These are phyloP conservation scores for Anableps anableps DNA, from an alignment of 2,797 vertebrate genomes.

Conservation along the genomic window DNA sequence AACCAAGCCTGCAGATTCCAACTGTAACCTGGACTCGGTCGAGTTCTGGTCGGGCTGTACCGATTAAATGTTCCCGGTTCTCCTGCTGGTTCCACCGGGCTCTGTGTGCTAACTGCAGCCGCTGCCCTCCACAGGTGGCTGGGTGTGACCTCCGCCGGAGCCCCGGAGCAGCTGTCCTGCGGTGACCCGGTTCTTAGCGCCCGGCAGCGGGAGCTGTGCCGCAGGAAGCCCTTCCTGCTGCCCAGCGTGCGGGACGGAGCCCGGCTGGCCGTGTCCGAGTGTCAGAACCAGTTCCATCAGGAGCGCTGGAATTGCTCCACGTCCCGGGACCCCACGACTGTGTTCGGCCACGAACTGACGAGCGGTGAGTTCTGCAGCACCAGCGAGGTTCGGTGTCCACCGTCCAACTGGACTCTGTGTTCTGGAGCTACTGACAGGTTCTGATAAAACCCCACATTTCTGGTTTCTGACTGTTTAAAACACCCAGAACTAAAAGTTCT, in stretches of 20 bases:
- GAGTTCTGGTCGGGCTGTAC: too few species aligned
- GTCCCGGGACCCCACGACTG: conserved; percentile 50
- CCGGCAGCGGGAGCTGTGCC: conserved; percentile 89
- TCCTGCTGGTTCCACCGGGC: background rate
- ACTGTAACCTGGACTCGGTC: background rate
- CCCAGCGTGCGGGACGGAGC: conserved; percentile 89
- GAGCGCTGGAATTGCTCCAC: conserved; percentile 95
- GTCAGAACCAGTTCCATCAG: conserved; percentile 90
- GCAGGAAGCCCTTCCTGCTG: conserved; percentile 86
- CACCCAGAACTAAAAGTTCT: background rate
- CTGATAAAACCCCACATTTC: background rate
- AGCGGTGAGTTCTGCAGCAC: conserved; percentile 83
- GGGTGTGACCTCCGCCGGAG: conserved; percentile 86
- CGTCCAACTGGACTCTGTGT: background rate
- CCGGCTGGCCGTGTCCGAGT: conserved; percentile 88
- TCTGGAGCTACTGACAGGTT: background rate
- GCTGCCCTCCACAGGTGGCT: conserved; percentile 84
- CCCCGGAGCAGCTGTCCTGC: conserved; percentile 85
- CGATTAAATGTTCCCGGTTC: too few species aligned
- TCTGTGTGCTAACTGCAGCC: background rate
- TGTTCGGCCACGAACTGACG: conserved; percentile 86
- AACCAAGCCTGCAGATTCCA: background rate
- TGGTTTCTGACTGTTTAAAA: too few species aligned
- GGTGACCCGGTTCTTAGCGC: conserved; percentile 81
- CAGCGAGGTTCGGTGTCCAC: background rate